These are phyloP conservation scores for Myrmecobius fasciatus DNA, from an alignment of 2,113 vertebrate species.

Conservation along the genomic window DNA sequence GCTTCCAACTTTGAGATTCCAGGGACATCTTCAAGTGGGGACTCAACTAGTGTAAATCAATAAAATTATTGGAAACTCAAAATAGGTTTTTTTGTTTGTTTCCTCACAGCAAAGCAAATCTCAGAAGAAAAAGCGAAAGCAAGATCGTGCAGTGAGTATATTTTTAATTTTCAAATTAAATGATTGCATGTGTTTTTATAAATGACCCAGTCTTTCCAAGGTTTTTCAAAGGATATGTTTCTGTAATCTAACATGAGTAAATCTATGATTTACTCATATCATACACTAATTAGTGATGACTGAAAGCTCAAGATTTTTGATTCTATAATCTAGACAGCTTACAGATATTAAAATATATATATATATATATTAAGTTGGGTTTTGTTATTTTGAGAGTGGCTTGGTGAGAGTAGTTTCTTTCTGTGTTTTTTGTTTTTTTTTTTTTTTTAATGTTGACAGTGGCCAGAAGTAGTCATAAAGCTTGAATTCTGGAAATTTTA, in stretches of 20 bases:
- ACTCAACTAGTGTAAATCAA: background rate
- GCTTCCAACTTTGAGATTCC: background rate
- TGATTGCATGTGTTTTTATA: background rate
- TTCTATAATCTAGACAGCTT: background rate
- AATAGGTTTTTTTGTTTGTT: background rate
- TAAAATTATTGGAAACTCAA: background rate
- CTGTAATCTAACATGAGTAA: too few relatives aligned
- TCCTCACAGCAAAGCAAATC: slow-evolving; percentile 90
- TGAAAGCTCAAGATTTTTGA: too few relatives aligned
- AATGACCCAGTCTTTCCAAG: background rate
- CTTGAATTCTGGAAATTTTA: background rate
- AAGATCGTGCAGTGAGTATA: slow-evolving; percentile 92
- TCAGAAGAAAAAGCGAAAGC: slow-evolving; percentile 95
- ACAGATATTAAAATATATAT: background rate
- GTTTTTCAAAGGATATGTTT: background rate
- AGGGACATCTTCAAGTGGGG: background rate
- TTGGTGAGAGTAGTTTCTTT: background rate
- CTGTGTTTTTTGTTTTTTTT: too few relatives aligned
- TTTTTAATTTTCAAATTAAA: background rate
- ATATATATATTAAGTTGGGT: background rate
- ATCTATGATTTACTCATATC: too few relatives aligned
- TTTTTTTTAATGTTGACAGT: background rate
- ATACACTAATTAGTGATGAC: too few relatives aligned
- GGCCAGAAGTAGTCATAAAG: background rate
- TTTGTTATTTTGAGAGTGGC: background rate